These are phyloP conservation scores for Cheirogaleus major DNA, from an alignment of 2,797 vertebrate genomes.

Conservation along the genomic window DNA sequence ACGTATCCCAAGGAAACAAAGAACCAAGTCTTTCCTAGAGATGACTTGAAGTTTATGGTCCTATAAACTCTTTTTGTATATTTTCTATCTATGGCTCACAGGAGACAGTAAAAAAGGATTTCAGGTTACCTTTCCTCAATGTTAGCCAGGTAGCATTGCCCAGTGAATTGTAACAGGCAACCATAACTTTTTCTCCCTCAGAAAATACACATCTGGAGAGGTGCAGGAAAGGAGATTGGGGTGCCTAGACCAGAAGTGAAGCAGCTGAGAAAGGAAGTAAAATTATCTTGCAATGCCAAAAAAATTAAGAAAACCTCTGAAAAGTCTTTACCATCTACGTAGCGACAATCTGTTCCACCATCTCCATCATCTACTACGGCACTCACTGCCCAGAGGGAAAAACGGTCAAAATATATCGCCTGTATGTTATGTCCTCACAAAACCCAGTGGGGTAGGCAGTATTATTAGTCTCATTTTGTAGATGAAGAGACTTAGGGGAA, in stretches of 20 bases:
- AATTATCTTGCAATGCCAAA: neutral
- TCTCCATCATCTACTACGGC: neutral
- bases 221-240: neutral
- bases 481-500: neutral
- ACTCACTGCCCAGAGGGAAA: neutral
- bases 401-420: neutral
- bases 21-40: neutral
- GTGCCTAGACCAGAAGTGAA: neutral
- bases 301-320: neutral
- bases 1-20: neutral
- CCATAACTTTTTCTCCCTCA: neutral
- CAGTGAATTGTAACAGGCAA: neutral
- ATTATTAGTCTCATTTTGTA: neutral
- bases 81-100: neutral
- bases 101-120: neutral
- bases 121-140: neutral
- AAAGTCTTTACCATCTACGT: neutral
- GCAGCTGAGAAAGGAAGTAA: neutral
- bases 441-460: neutral
- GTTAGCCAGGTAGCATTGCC: neutral
- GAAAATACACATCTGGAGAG: neutral
- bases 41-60: neutral
- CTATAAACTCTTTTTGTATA: neutral
- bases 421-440: neutral
- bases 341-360: neutral